Percentiles rank a stretch among this genome's conserved stretches.
These are phyloP conservation scores for Aptenodytes patagonicus DNA, from an alignment of 2,113 vertebrate genomes.

Conservation along the genomic window DNA sequence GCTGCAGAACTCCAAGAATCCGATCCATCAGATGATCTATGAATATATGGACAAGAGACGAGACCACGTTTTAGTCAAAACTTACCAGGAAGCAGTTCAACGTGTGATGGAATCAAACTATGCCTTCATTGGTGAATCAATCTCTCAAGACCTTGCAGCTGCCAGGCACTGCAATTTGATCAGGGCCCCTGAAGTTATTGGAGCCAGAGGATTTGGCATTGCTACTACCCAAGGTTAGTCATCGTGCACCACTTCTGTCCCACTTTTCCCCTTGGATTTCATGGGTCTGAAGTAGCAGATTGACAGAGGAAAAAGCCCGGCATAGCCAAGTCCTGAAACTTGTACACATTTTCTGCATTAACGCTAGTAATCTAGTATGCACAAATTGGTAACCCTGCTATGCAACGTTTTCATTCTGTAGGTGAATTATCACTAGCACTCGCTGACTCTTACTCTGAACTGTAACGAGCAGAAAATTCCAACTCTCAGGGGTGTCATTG, in stretches of 20 bases:
- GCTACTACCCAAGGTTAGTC: slow-evolving; percentile 77
- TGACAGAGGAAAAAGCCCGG: neutral
- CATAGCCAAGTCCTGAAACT: neutral
- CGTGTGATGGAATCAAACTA: slow-evolving; percentile 79
- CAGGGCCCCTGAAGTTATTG: slow-evolving; percentile 74
- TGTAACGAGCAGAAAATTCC: neutral
- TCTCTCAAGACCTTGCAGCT: slow-evolving; percentile 79
- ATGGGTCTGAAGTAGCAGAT: neutral
- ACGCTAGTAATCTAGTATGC: neutral
- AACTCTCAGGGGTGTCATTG: accelerated
- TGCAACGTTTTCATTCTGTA: neutral
- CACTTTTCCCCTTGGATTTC: neutral
- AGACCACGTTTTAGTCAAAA: slow-evolving; percentile 66
- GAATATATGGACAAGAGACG: slow-evolving; percentile 84
- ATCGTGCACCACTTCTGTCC: neutral
- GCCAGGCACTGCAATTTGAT: slow-evolving; percentile 81
- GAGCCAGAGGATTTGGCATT: slow-evolving; percentile 80
- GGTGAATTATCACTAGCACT: neutral
- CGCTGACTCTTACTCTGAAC: neutral
- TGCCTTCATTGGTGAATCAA: slow-evolving; percentile 86
- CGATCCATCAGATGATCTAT: slow-evolving; percentile 78
- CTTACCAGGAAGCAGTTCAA: slow-evolving; percentile 77
- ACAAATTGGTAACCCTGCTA: neutral
- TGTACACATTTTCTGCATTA: accelerated
- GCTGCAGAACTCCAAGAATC: slow-evolving; percentile 80